Evolutionary conservation across 2,797 vertebrate genomes (phyloP).

Genomic region (Notoglanidium macrostoma): DNA sequence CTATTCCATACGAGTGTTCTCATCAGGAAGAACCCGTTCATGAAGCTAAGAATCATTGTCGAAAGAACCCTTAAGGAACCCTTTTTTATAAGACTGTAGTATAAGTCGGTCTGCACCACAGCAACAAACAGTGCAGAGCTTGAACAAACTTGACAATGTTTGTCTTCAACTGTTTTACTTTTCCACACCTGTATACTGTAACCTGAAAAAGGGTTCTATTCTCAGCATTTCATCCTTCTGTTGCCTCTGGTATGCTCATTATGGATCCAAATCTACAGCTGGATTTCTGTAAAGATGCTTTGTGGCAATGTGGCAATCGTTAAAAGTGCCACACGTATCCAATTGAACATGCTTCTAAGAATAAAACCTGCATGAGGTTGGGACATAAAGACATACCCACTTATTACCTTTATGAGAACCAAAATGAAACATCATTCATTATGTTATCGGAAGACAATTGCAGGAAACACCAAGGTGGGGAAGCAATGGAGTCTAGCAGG

Average conservation of each 20-base stretch:
- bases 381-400: not conserved
- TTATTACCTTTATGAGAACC: not conserved
- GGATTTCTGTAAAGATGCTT: not conserved
- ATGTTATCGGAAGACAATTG: not conserved
- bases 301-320: no score
- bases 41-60: not conserved
- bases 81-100: not conserved
- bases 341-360: not conserved
- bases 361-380: not conserved
- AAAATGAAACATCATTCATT: not conserved
- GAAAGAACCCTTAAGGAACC: not conserved
- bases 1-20: not conserved
- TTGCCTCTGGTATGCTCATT: not conserved
- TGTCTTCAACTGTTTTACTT: not conserved
- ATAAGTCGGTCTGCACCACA: not conserved
- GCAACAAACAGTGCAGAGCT: not conserved
- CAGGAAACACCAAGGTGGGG: not conserved
- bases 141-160: not conserved
- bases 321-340: not conserved
- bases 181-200: not conserved
- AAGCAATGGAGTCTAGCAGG: not conserved
- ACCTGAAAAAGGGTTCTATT: not conserved
- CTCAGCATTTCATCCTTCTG: not conserved
- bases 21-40: not conserved
- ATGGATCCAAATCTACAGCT: not conserved